A percentile compares a stretch with the other conserved stretches of the same genome.
phyloP scores from a whole-genome alignment of 2,113 vertebrate species.

The Physeter macrocephalus region DNA sequence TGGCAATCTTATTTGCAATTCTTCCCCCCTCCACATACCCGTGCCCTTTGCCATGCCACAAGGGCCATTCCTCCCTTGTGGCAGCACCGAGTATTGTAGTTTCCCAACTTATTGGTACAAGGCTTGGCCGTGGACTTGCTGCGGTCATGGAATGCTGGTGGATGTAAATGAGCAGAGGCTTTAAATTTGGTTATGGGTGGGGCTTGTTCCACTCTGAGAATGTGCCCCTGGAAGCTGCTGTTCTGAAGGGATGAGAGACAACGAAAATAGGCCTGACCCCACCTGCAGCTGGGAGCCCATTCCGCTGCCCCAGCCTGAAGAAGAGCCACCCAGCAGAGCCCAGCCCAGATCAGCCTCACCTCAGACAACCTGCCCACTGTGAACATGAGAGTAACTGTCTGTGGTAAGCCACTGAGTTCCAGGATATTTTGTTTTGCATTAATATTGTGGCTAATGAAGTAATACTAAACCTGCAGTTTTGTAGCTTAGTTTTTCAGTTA shows the following conservation, averaged over 20 bases:
- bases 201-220: not conserved
- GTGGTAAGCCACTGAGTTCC: not conserved
- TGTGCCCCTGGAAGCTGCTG: not conserved
- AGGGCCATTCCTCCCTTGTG: not conserved
- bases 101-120: not conserved
- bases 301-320: too few relatives aligned
- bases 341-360: not conserved
- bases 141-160: not conserved
- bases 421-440: not conserved
- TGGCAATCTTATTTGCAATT: not conserved
- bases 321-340: not conserved
- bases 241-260: not conserved
- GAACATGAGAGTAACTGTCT: not conserved
- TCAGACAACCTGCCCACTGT: not conserved
- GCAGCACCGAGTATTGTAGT: too few relatives aligned
- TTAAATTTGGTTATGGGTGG: not conserved
- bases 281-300: not conserved
- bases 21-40: accelerated
- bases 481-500: not conserved
- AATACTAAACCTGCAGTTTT: not conserved
- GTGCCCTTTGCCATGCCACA: not conserved
- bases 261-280: not conserved
- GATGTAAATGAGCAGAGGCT: not conserved
- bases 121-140: not conserved
- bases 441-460: not conserved